These are phyloP conservation scores for Drosophila paracracens DNA, from an alignment of 2,888 invertebrate species.

Conservation along the genomic window DNA sequence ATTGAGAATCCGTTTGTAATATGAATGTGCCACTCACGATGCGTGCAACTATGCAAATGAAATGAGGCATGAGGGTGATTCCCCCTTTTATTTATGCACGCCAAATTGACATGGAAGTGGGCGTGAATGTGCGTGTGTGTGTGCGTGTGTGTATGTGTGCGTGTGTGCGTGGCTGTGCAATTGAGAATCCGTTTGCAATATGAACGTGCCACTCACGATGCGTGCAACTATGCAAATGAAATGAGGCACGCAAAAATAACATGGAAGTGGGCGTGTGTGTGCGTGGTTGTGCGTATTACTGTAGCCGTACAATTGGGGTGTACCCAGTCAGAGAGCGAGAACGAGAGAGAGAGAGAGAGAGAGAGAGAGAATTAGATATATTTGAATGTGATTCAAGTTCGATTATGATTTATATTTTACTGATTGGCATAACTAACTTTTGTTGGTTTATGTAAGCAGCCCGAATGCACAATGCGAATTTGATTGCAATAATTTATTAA, in stretches of 20 bases:
- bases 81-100: neutral
- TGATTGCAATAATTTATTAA: conserved; percentile 15
- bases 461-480: neutral
- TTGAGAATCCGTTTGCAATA: neutral
- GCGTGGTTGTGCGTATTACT: neutral
- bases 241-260: neutral
- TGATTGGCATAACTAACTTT: neutral
- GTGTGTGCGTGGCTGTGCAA: neutral
- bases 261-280: neutral
- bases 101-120: neutral
- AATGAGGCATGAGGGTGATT: neutral
- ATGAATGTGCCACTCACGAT: conserved; percentile 5
- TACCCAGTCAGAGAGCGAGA: neutral
- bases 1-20: neutral
- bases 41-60: conserved; percentile 19
- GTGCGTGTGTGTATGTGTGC: too few relatives aligned
- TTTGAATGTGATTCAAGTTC: neutral
- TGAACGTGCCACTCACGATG: conserved; percentile 6
- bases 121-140: neutral
- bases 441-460: too few relatives aligned
- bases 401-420: neutral
- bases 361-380: neutral
- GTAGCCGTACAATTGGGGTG: neutral
- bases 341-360: too few relatives aligned
- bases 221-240: conserved; percentile 16